Evolutionary conservation across 2,888 invertebrate species (phyloP).

Genomic region (Xylocampa areola): DNA sequence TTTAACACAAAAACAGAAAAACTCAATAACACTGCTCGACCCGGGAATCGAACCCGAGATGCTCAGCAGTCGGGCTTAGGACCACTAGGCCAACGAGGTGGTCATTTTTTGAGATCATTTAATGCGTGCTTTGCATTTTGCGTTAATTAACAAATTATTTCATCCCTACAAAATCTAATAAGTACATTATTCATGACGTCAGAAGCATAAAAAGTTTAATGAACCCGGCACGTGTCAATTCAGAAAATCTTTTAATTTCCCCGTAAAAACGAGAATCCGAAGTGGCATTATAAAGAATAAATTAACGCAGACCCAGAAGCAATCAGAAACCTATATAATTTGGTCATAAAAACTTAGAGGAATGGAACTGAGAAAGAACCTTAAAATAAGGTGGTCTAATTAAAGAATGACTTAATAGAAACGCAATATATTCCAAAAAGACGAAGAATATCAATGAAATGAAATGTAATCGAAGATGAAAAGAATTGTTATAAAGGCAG

Average conservation of each 20-base stretch:
- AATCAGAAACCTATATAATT: slow-evolving; percentile 58
- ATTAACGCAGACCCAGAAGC: slow-evolving; percentile 53
- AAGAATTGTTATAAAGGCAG: too few species aligned
- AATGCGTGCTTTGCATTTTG: too few species aligned
- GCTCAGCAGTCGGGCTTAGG: too few species aligned
- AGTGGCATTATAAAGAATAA: slow-evolving; percentile 51
- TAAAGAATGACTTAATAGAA: slow-evolving; percentile 30
- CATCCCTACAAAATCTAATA: too few species aligned
- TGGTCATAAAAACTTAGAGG: slow-evolving; percentile 46
- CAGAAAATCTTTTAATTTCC: slow-evolving; percentile 51
- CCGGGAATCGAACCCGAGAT: too few species aligned
- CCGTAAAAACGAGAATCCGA: slow-evolving; percentile 38
- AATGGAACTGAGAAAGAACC: slow-evolving; percentile 36
- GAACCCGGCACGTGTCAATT: slow-evolving; percentile 33
- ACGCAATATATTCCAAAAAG: slow-evolving; percentile 14
- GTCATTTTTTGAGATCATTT: too few species aligned
- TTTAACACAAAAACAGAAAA: too few species aligned
- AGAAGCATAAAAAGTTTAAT: slow-evolving; percentile 10
- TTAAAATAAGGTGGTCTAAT: slow-evolving; percentile 44
- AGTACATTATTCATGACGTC: not conserved
- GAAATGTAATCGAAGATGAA: slow-evolving; percentile 14
- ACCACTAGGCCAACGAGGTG: too few species aligned
- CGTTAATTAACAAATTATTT: too few species aligned
- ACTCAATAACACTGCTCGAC: too few species aligned
- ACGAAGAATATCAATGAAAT: too few species aligned